Evolutionary conservation across 2,888 invertebrate genomes (phyloP).

Genomic region (Mesorhabditis sp.): DNA sequence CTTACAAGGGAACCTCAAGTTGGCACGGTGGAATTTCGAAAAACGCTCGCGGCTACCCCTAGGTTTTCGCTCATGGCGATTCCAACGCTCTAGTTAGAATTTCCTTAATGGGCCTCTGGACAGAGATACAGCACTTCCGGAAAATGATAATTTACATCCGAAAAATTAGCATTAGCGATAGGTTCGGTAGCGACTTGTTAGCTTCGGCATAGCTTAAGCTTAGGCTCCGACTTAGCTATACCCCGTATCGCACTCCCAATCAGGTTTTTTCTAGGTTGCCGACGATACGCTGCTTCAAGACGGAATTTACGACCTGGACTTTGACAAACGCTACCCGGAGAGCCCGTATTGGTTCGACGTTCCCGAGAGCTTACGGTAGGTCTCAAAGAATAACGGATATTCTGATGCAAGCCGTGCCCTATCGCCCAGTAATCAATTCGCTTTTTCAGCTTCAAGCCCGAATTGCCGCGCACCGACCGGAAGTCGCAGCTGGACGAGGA

Average conservation of each 20-base stretch:
- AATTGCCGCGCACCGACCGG: background rate
- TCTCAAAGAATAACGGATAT: background rate
- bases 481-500: conserved; percentile 2
- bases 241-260: background rate
- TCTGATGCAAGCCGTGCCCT: too few species aligned
- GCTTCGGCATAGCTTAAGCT: background rate
- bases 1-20: too few species aligned
- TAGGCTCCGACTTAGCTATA: background rate
- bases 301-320: background rate
- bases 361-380: conserved; percentile 5
- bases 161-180: too few species aligned
- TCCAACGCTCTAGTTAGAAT: too few species aligned
- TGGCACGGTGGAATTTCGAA: too few species aligned
- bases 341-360: background rate
- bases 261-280: background rate
- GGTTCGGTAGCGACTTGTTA: too few species aligned
- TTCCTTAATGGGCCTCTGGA: too few species aligned
- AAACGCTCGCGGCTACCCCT: too few species aligned
- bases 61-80: too few species aligned
- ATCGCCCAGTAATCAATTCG: too few species aligned
- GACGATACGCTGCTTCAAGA: background rate
- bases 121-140: too few species aligned
- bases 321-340: background rate
- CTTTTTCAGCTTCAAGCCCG: background rate
- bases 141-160: too few species aligned